Conservation (phyloP, 2,113 vertebrate species). For the Eulemur rufifrons region DNA sequence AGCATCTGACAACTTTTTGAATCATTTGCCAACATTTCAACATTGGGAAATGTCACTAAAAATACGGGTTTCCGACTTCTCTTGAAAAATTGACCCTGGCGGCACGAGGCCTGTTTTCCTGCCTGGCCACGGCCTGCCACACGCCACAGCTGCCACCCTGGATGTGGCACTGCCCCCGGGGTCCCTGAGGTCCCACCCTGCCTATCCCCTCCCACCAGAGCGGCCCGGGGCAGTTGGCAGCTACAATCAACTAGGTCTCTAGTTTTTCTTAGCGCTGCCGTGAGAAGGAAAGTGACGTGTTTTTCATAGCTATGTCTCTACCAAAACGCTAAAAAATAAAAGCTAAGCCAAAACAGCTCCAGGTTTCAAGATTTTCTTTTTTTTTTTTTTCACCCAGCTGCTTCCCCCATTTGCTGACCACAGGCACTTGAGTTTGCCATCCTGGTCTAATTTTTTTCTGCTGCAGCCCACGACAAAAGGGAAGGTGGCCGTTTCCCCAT, state of each 20-base stretch:
- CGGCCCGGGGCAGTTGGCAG: background rate
- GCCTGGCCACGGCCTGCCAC: background rate
- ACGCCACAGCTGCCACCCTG: background rate
- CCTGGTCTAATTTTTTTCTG: background rate
- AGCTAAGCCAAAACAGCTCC: background rate
- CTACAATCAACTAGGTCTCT: accelerated
- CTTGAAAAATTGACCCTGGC: background rate
- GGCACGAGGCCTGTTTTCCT: background rate
- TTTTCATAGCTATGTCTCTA: background rate
- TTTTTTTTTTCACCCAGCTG: background rate
- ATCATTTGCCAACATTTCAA: constrained; percentile 47
- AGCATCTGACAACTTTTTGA: background rate
- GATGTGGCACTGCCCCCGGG: accelerated
- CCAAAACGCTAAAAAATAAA: background rate
- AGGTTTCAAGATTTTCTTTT: background rate
- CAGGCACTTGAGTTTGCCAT: background rate
- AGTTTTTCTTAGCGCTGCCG: background rate
- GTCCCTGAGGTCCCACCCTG: accelerated
- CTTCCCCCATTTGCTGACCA: background rate
- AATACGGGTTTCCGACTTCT: constrained; percentile 21
- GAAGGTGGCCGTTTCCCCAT: background rate
- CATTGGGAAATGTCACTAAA: constrained; percentile 36
- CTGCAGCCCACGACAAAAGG: background rate
- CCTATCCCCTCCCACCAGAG: accelerated
- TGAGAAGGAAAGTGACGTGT: background rate